Evolutionary conservation across 1,140 invertebrate genomes (phyloP).

Genomic region (Druon quercuslanigerum): DNA sequence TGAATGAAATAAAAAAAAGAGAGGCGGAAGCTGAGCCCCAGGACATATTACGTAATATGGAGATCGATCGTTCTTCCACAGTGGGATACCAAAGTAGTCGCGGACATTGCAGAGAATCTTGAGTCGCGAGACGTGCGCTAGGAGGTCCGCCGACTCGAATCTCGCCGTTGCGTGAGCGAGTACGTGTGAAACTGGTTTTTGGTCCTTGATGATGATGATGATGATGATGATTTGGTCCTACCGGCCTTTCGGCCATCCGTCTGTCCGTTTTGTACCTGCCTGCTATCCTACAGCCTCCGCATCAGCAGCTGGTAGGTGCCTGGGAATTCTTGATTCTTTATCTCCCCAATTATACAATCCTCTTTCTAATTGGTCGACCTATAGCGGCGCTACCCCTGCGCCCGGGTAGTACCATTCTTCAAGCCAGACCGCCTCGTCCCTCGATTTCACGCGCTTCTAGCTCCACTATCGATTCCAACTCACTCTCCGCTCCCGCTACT

Average conservation of each 20-base stretch:
- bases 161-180: constrained; percentile 48
- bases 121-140: constrained; percentile 2
- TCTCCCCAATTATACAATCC: constrained; percentile 66
- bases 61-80: constrained; percentile 25
- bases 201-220: constrained; percentile 53
- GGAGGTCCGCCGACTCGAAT: constrained; percentile 34
- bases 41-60: constrained; percentile 29
- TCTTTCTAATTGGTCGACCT: constrained; percentile 57
- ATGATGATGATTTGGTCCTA: constrained; percentile 53
- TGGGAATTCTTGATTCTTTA: constrained; percentile 66
- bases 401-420: not conserved
- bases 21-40: constrained; percentile 13
- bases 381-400: constrained; percentile 48
- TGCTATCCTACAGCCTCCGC: constrained; percentile 33
- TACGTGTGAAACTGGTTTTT: constrained; percentile 63
- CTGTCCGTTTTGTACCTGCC: constrained; percentile 37
- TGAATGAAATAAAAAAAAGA: constrained; percentile 5
- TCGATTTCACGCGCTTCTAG: constrained; percentile 19
- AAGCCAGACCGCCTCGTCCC: constrained; percentile 1
- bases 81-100: constrained; percentile 19
- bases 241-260: constrained; percentile 46
- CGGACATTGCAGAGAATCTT: not conserved
- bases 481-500: constrained; percentile 3
- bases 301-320: constrained; percentile 66
- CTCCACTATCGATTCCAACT: constrained; percentile 12